Evolutionary conservation across 1,140 invertebrate species (phyloP).

Genomic region (Lucilia cuprina): DNA sequence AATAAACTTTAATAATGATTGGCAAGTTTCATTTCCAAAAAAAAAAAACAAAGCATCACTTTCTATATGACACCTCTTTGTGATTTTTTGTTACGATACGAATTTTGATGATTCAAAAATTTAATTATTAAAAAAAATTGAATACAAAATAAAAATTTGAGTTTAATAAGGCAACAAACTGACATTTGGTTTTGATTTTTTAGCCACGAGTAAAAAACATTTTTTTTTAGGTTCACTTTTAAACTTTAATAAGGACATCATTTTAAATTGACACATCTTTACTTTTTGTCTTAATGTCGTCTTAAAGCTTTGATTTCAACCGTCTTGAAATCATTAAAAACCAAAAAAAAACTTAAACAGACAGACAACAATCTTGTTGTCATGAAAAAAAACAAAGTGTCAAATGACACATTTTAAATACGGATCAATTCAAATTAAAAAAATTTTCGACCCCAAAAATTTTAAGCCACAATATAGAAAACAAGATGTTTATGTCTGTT

Average conservation of each 20-base stretch:
- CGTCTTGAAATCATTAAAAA: neutral
- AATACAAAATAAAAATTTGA: neutral
- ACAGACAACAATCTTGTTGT: neutral
- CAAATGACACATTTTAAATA: slow-evolving; percentile 27
- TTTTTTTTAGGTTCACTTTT: neutral
- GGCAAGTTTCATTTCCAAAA: slow-evolving; percentile 20
- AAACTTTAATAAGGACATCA: slow-evolving; percentile 28
- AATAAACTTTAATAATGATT: slow-evolving; percentile 28
- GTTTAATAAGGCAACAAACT: slow-evolving; percentile 16
- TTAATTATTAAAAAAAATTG: neutral
- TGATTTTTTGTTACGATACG: too few species aligned
- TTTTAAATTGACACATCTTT: slow-evolving; percentile 27
- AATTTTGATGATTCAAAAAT: neutral
- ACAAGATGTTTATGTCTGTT: neutral
- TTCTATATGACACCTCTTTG: neutral
- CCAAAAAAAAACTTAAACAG: neutral
- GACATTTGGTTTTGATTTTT: slow-evolving; percentile 17
- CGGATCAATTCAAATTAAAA: neutral
- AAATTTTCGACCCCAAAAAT: neutral
- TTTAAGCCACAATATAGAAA: neutral
- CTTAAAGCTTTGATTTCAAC: slow-evolving; percentile 20
- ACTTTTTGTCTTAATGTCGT: neutral
- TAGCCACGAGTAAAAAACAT: neutral
- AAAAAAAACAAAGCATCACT: too few species aligned
- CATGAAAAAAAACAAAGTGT: slow-evolving; percentile 6